These are phyloP conservation scores for Intellagama lesueurii DNA, from an alignment of 2,797 vertebrate species.

Conservation along the genomic window DNA sequence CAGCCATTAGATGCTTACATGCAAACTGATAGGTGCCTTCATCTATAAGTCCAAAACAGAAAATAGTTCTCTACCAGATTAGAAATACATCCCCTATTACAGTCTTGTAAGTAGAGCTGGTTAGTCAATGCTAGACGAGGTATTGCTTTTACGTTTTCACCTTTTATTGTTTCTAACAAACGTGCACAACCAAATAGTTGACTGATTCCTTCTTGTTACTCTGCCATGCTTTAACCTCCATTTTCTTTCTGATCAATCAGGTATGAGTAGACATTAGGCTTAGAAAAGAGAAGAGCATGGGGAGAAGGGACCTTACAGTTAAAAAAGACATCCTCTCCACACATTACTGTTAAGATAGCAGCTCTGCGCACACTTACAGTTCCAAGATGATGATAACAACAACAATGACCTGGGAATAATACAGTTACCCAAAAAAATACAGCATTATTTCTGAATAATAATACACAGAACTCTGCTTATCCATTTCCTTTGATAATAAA, in stretches of 20 bases:
- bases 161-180: background rate
- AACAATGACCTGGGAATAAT: background rate
- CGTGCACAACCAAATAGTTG: background rate
- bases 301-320: background rate
- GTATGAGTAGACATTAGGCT: background rate
- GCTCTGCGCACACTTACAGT: background rate
- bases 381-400: too few relatives aligned
- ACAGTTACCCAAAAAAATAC: background rate
- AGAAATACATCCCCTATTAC: background rate
- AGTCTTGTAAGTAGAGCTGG: background rate
- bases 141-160: background rate
- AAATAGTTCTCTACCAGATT: conserved; percentile 8
- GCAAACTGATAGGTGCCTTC: background rate
- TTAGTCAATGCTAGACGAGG: background rate
- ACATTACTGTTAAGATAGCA: too few relatives aligned
- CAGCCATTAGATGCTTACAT: background rate
- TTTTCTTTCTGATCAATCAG: background rate
- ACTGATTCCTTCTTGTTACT: background rate
- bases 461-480: too few relatives aligned
- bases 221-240: background rate
- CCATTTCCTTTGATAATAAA: background rate
- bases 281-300: background rate
- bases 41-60: conserved; percentile 1
- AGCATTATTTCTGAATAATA: background rate
- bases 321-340: too few relatives aligned